These are phyloP conservation scores for Triops cancriformis DNA, from an alignment of 1,140 invertebrate genomes.

Conservation along the genomic window DNA sequence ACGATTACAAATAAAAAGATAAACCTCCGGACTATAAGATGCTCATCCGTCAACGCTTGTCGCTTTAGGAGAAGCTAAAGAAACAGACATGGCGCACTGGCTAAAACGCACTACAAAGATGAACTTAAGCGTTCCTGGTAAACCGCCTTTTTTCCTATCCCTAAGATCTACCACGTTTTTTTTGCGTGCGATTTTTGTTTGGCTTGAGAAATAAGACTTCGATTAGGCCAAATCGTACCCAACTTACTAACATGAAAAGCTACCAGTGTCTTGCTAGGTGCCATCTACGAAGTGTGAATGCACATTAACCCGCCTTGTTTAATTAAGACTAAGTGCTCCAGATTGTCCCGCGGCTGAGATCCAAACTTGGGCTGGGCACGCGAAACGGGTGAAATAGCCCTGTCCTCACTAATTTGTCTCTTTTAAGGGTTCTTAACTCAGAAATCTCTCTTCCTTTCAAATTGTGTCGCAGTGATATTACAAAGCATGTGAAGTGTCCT, in stretches of 20 bases:
- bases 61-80: neutral
- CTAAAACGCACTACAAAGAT: neutral
- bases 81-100: neutral
- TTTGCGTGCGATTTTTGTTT: neutral
- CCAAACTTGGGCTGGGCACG: neutral
- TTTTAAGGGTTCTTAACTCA: slow-evolving; percentile 6
- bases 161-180: neutral
- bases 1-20: neutral
- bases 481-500: neutral
- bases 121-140: neutral
- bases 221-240: neutral
- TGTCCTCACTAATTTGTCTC: slow-evolving; percentile 4
- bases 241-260: neutral
- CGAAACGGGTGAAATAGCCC: neutral
- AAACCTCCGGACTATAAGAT: neutral
- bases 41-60: slow-evolving; percentile 9
- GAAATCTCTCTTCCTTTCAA: neutral
- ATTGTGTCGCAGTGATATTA: neutral
- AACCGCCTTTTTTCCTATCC: too few relatives aligned
- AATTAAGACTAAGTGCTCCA: neutral
- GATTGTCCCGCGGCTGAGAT: neutral
- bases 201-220: neutral
- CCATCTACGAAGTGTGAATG: neutral
- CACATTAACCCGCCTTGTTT: neutral
- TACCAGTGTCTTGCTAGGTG: neutral